A percentile compares a stretch with the other conserved stretches of the same genome.
Conservation (phyloP, 2,113 vertebrate genomes). For the Burhinus bistriatus region DNA sequence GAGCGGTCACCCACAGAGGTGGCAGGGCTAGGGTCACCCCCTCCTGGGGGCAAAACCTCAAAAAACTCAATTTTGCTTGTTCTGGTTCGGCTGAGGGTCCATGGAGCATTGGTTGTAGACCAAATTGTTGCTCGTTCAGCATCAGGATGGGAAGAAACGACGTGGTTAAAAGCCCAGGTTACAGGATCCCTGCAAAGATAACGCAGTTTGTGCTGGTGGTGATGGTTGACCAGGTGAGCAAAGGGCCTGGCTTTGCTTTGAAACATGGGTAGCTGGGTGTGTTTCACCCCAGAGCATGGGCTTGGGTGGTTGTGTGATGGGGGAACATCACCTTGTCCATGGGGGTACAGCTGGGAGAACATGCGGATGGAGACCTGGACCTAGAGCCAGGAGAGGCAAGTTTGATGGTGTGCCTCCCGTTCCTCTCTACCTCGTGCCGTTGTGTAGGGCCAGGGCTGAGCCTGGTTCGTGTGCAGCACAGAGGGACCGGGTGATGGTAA, state of each 20-base stretch:
- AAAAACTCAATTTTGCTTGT: not conserved
- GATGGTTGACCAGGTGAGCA: fast-evolving
- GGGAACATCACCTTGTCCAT: fast-evolving
- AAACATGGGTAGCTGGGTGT: fast-evolving
- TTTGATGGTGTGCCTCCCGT: not conserved
- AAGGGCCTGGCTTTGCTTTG: not conserved
- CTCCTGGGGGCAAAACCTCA: not conserved
- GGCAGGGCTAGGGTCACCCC: not conserved
- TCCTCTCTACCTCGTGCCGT: not conserved
- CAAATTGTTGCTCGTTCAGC: fast-evolving
- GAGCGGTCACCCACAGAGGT: not conserved
- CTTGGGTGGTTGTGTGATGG: fast-evolving
- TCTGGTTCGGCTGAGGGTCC: not conserved
- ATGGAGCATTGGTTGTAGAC: not conserved
- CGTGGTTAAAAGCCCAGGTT: fast-evolving
- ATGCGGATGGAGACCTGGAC: not conserved
- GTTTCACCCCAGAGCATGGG: fast-evolving
- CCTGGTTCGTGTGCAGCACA: not conserved
- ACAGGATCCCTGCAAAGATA: not conserved
- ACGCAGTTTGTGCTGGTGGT: fast-evolving
- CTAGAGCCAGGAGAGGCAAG: not conserved
- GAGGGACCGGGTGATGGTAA: not conserved
- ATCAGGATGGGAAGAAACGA: not conserved
- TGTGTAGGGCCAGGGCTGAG: not conserved
- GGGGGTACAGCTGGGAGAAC: fast-evolving